phyloP scores from a whole-genome alignment of 2,797 vertebrate species.

The Spondyliosoma cantharus region DNA sequence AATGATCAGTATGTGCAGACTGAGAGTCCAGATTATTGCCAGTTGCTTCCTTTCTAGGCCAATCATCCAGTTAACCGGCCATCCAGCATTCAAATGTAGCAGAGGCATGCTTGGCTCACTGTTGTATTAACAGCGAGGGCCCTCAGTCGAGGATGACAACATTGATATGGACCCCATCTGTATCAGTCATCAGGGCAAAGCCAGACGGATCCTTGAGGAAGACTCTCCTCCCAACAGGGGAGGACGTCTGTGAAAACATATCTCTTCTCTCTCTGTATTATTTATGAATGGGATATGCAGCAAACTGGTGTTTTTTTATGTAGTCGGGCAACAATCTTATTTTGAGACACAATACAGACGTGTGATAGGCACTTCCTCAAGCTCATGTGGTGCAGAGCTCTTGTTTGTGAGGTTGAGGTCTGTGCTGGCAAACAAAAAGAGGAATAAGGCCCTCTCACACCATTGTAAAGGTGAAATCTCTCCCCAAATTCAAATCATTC shows the following conservation, averaged over 20 bases:
- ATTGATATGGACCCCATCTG: slow-evolving; percentile 30
- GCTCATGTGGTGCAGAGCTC: background rate
- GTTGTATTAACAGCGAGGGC: slow-evolving; percentile 23
- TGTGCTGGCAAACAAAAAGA: slow-evolving; percentile 21
- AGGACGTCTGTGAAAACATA: slow-evolving; percentile 19
- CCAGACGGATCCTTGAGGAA: slow-evolving; percentile 29
- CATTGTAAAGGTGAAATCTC: slow-evolving; percentile 14
- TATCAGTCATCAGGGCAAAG: slow-evolving; percentile 33
- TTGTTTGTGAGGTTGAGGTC: slow-evolving; percentile 30
- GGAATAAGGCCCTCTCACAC: slow-evolving; percentile 23
- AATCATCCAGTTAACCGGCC: slow-evolving; percentile 36
- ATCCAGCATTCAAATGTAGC: slow-evolving; percentile 48
- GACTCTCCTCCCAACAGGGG: background rate
- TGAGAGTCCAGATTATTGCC: slow-evolving; percentile 53
- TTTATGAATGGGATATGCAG: slow-evolving; percentile 32
- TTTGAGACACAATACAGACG: slow-evolving; percentile 42
- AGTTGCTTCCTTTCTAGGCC: slow-evolving; percentile 71
- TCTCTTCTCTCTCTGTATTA: slow-evolving; percentile 24
- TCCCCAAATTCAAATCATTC: background rate
- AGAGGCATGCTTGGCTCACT: slow-evolving; percentile 41
- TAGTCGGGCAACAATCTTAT: slow-evolving; percentile 3
- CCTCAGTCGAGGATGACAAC: slow-evolving; percentile 39
- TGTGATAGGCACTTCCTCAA: slow-evolving; percentile 55
- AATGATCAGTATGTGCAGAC: slow-evolving; percentile 41
- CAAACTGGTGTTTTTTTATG: slow-evolving; percentile 35